Conservation (phyloP, 2,888 invertebrate genomes). For the Pristionchus fissidentatus region DNA sequence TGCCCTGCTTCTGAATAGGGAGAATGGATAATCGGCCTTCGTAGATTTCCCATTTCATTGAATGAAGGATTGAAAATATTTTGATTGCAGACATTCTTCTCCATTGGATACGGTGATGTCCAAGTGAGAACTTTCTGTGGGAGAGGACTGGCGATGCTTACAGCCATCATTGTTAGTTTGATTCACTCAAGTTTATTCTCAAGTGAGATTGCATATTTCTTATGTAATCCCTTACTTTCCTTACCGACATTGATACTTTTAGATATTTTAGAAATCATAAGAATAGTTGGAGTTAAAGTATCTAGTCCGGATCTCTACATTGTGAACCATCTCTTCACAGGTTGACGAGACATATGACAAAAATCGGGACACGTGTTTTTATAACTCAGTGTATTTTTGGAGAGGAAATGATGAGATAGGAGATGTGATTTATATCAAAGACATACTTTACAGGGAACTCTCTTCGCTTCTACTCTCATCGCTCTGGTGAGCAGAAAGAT, state of each 20-base stretch:
- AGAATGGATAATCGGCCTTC: not conserved
- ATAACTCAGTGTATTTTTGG: not conserved
- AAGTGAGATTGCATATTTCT: not conserved
- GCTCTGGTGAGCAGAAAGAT: conserved; percentile 98
- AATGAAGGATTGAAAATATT: conserved; percentile 75
- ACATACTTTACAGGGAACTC: conserved; percentile 87
- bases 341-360: not conserved
- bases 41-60: not conserved
- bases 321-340: too few relatives aligned
- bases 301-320: too few relatives aligned
- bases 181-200: not conserved
- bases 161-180: conserved; percentile 92
- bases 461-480: conserved; percentile 97
- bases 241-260: not conserved
- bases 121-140: conserved; percentile 99
- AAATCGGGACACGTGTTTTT: not conserved
- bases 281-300: too few relatives aligned
- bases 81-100: conserved; percentile 89
- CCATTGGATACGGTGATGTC: conserved; percentile 97
- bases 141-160: conserved; percentile 97
- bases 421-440: too few relatives aligned
- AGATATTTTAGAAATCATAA: not conserved
- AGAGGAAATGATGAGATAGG: too few relatives aligned
- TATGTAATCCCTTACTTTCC: conserved; percentile 41
- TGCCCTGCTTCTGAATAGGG: not conserved